phyloP scores from a whole-genome alignment of 2,888 invertebrate species.

The Sarcophaga subvicina region DNA sequence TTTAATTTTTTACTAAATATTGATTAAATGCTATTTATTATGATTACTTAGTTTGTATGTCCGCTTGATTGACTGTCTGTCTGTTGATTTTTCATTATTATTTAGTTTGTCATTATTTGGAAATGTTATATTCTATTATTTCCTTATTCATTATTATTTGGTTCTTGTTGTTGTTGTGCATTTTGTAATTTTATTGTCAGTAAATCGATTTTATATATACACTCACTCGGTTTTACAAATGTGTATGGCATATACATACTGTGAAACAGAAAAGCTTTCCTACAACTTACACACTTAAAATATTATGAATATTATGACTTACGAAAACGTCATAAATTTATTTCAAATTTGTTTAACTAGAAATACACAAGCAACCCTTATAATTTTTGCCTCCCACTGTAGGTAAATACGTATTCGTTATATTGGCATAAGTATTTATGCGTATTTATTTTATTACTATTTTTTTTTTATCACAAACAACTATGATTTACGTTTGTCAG shows the following conservation, averaged over 20 bases:
- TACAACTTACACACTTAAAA: too few relatives aligned
- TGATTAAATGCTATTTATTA: slow-evolving; percentile 14
- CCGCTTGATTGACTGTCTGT: not conserved
- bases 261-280: not conserved
- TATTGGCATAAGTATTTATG: slow-evolving; percentile 22
- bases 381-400: not conserved
- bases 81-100: slow-evolving; percentile 57
- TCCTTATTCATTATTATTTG: slow-evolving; percentile 43
- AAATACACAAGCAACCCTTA: not conserved
- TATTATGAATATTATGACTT: too few relatives aligned
- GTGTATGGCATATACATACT: not conserved
- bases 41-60: not conserved
- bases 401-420: not conserved
- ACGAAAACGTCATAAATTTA: not conserved
- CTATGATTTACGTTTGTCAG: slow-evolving; percentile 66
- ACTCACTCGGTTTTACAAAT: not conserved
- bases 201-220: slow-evolving; percentile 63
- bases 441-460: slow-evolving; percentile 4
- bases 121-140: slow-evolving; percentile 48
- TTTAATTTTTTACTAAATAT: not conserved
- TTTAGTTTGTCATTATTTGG: slow-evolving; percentile 63
- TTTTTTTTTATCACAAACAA: slow-evolving; percentile 1
- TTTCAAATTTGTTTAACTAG: not conserved
- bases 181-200: slow-evolving; percentile 57
- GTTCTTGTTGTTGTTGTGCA: slow-evolving; percentile 15